Evolutionary conservation across 1,140 invertebrate genomes (phyloP).

Genomic region (Spodoptera litura): DNA sequence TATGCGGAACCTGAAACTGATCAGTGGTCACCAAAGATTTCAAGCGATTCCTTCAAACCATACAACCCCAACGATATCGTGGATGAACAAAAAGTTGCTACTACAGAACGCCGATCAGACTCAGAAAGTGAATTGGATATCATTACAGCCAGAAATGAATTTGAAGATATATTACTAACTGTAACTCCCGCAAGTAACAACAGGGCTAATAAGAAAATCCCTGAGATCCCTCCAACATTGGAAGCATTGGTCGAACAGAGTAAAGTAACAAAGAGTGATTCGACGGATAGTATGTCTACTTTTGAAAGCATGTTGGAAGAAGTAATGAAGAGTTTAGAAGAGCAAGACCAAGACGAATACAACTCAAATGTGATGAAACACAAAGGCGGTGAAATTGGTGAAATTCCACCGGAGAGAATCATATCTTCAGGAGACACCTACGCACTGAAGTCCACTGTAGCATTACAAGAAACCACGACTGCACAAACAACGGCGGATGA

Average conservation of each 20-base stretch:
- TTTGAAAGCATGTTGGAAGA: conserved; percentile 86
- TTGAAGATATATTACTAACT: conserved; percentile 80
- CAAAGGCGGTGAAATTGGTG: conserved; percentile 84
- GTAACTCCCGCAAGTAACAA: conserved; percentile 82
- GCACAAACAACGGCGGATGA: conserved; percentile 54
- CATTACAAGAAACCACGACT: conserved; percentile 61
- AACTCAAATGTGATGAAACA: conserved; percentile 82
- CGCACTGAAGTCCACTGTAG: conserved; percentile 60
- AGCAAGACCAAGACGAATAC: conserved; percentile 85
- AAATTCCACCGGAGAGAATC: conserved; percentile 82
- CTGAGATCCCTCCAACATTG: conserved; percentile 79
- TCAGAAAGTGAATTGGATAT: conserved; percentile 76
- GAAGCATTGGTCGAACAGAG: conserved; percentile 81
- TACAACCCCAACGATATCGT: conserved; percentile 85
- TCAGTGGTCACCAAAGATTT: conserved; percentile 89
- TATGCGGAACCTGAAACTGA: conserved; percentile 84
- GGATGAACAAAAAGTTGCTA: conserved; percentile 71
- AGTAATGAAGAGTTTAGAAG: conserved; percentile 85
- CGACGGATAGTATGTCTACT: conserved; percentile 73
- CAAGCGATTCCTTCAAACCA: conserved; percentile 86
- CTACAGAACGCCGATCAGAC: conserved; percentile 62
- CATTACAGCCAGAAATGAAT: conserved; percentile 82
- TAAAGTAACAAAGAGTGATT: conserved; percentile 74
- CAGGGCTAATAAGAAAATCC: conserved; percentile 73
- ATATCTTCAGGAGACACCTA: conserved; percentile 74